A percentile compares a stretch with the other conserved stretches of the same genome.
Conservation (phyloP, 2,113 vertebrate genomes). For the Scomber japonicus region DNA sequence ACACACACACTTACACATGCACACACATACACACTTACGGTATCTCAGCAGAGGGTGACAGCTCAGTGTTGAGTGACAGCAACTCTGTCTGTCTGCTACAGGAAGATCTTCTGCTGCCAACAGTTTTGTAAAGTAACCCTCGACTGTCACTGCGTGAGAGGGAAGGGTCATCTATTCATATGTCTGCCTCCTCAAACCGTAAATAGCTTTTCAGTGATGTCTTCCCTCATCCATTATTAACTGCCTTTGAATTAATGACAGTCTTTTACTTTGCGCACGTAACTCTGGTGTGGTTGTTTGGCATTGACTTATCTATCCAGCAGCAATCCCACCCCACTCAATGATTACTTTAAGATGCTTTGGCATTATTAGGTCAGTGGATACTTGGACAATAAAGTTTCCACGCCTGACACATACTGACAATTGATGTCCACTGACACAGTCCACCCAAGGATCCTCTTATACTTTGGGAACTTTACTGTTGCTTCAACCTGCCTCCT, state of each 20-base stretch:
- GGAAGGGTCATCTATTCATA: slow-evolving; percentile 77
- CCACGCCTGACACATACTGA: not conserved
- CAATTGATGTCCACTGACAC: too few species aligned
- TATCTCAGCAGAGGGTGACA: slow-evolving; percentile 69
- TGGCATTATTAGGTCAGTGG: too few species aligned
- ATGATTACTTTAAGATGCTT: slow-evolving; percentile 1
- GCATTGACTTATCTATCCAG: slow-evolving; percentile 34
- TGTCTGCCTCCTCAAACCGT: slow-evolving; percentile 76
- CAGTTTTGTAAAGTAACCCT: slow-evolving; percentile 82
- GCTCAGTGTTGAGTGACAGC: slow-evolving; percentile 77
- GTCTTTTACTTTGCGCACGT: slow-evolving; percentile 64
- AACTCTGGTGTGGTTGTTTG: slow-evolving; percentile 51
- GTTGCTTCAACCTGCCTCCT: not conserved
- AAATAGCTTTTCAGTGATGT: slow-evolving; percentile 76
- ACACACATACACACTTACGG: slow-evolving; percentile 24
- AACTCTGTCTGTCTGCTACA: slow-evolving; percentile 78
- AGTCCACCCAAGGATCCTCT: too few species aligned
- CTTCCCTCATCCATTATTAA: slow-evolving; percentile 77
- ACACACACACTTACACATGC: slow-evolving; percentile 56
- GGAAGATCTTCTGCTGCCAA: slow-evolving; percentile 80
- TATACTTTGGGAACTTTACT: not conserved
- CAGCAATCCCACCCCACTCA: slow-evolving; percentile 6
- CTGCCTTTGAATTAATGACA: slow-evolving; percentile 75
- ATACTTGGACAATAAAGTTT: too few species aligned
- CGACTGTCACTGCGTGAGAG: slow-evolving; percentile 76